These are phyloP conservation scores for Microcebus ravelobensis DNA, from an alignment of 2,113 vertebrate genomes.

Conservation along the genomic window DNA sequence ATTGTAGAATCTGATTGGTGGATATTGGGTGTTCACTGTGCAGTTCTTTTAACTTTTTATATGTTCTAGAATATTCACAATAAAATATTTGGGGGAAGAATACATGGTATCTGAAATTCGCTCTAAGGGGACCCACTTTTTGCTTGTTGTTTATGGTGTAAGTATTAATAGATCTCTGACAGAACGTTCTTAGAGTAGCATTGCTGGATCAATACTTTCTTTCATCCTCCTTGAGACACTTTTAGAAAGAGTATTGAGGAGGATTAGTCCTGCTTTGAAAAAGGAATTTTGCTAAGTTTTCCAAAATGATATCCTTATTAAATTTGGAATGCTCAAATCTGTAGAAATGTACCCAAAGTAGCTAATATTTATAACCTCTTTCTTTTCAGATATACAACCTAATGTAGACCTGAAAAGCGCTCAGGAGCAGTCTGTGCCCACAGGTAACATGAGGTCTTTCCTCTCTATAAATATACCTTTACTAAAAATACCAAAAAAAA, in stretches of 20 bases:
- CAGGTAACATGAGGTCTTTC: constrained; percentile 77
- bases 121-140: not conserved
- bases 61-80: not conserved
- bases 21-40: not conserved
- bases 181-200: not conserved
- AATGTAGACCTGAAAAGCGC: constrained; percentile 82
- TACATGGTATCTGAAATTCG: not conserved
- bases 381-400: constrained; percentile 82
- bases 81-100: not conserved
- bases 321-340: constrained; percentile 10
- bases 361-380: constrained; percentile 57
- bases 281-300: constrained; percentile 1
- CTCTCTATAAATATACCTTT: not conserved
- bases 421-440: constrained; percentile 80
- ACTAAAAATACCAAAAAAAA: not conserved
- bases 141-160: not conserved
- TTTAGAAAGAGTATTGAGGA: not conserved
- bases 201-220: not conserved
- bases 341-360: not conserved
- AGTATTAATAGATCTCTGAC: not conserved
- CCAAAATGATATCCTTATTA: not conserved
- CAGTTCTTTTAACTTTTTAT: not conserved
- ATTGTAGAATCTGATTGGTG: not conserved
- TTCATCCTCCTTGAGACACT: not conserved
- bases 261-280: not conserved